Evolutionary conservation across 2,113 vertebrate genomes (phyloP).

Genomic region (Ivindomyrus marchei): DNA sequence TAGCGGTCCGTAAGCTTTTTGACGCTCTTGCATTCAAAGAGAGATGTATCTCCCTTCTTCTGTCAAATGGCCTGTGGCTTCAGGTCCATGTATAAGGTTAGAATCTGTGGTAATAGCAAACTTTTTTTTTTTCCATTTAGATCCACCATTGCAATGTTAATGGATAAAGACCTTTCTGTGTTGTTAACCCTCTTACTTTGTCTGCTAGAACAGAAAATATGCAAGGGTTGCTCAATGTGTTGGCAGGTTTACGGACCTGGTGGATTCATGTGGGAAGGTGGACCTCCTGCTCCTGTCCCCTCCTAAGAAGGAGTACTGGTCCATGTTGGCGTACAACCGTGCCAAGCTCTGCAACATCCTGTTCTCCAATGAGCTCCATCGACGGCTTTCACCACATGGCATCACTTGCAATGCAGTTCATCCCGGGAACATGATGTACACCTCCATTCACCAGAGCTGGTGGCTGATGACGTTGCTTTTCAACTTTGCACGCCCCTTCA

Average conservation of each 20-base stretch:
- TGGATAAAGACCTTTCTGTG: not conserved
- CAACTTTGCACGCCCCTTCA: constrained; percentile 84
- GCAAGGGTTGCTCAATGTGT: constrained; percentile 6
- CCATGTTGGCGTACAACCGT: constrained; percentile 92
- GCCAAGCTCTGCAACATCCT: constrained; percentile 93
- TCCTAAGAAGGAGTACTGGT: constrained; percentile 80
- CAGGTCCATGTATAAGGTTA: not conserved
- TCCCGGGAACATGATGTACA: constrained; percentile 94
- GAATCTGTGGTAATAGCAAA: not conserved
- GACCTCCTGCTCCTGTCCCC: constrained; percentile 79
- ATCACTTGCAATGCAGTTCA: constrained; percentile 83
- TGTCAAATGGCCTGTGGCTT: not conserved
- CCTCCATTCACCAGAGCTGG: constrained; percentile 80
- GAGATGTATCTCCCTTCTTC: not conserved
- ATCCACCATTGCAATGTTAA: not conserved
- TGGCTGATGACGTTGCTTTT: constrained; percentile 92
- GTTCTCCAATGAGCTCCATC: constrained; percentile 85
- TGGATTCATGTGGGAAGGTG: constrained; percentile 74
- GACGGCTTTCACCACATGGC: constrained; percentile 76
- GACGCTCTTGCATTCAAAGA: not conserved
- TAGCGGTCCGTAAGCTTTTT: not conserved
- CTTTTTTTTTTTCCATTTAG: not conserved
- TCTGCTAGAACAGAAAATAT: not conserved
- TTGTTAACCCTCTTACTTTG: not conserved
- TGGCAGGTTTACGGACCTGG: constrained; percentile 84